These are phyloP conservation scores for Daphoenositta chrysoptera DNA, from an alignment of 2,113 vertebrate species.

Conservation along the genomic window DNA sequence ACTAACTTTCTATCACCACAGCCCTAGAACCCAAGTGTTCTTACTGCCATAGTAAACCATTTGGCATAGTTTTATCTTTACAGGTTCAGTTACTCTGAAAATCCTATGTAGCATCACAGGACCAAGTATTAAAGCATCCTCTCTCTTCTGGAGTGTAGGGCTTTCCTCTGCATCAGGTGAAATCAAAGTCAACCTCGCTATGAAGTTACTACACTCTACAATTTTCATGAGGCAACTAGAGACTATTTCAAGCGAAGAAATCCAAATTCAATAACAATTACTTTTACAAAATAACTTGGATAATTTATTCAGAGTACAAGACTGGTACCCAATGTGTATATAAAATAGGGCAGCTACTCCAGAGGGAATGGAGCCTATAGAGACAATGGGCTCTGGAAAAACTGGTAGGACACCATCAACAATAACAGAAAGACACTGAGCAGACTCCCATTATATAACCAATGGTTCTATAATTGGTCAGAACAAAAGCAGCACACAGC, in stretches of 20 bases:
- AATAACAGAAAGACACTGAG: not conserved
- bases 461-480: not conserved
- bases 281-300: not conserved
- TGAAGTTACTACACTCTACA: not conserved
- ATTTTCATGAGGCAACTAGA: not conserved
- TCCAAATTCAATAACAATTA: not conserved
- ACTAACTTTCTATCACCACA: not conserved
- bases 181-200: not conserved
- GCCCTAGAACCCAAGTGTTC: not conserved
- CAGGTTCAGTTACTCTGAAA: not conserved
- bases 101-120: not conserved
- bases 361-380: not conserved
- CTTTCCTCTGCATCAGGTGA: not conserved
- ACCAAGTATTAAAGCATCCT: not conserved
- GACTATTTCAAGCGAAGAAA: not conserved
- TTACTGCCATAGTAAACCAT: not conserved
- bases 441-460: not conserved
- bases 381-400: not conserved
- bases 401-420: not conserved
- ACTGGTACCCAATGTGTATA: not conserved
- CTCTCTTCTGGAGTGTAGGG: not conserved
- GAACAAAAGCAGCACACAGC: not conserved
- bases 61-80: not conserved
- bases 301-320: not conserved
- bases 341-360: not conserved